Base-by-base conservation (phyloP, 1,140 invertebrate genomes). In the Eurosta solidaginis region DNA sequence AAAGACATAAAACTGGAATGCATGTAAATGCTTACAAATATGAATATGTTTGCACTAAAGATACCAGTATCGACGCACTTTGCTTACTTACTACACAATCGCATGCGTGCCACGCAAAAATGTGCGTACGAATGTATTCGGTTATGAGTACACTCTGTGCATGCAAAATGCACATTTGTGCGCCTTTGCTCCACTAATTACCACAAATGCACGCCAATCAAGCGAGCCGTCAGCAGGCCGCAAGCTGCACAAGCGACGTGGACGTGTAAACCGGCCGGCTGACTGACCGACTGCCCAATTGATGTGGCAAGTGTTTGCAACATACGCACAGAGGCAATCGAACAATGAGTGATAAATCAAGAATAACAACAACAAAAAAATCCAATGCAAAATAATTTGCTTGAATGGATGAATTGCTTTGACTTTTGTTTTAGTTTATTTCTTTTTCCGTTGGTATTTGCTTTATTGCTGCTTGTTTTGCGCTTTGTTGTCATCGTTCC, bases 151-250 rank as follows among this genome's bases (percentile, higher is more conserved):
- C 59, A 40, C 59, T 40, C 9, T 40, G 12, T 20, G 59, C 59
- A 68, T 68, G 59, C 33, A 12, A 68, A 68, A 14, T 68, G 29
- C n/a, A 40, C n/a, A 68, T n/a, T 20, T 27, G 33, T 33, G 59
- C 59, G 59, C 59, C 33, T 68, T 68, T 33, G 59, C 59, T 40
- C 33, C 17, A 40, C 59, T 68, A 68, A 68, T 68, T 68, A 68
- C 59, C n/a, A 33, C 59, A 68, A 68, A 68, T 68, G 59, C 36
- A 68, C 59, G 59, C n/a, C 59, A 68, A 68, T 68, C 59, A 68
- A 20, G 33, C 59, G 52, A 4, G 5, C n/a, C 49, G 49, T n/a
- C n/a, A 25, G n/a, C 22, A n/a, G 29, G 14, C 1, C 54, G 7
- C 36, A 33, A 20, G 22, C 29, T n/a, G 59, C 59, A 40, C 27